Evolutionary conservation across 1,140 invertebrate species (phyloP).

Genomic region (Frieseomelitta varia): DNA sequence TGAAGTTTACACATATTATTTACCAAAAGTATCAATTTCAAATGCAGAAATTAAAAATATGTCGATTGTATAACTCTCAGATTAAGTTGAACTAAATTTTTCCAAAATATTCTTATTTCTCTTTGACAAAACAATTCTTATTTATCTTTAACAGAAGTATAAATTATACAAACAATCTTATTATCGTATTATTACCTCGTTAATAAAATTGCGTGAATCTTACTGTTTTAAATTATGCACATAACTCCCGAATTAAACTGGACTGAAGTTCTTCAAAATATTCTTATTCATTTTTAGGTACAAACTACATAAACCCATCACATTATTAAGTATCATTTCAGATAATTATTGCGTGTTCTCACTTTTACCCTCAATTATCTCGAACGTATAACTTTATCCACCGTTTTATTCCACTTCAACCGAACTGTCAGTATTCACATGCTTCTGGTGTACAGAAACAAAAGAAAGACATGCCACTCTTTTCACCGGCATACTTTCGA

Average conservation of each 20-base stretch:
- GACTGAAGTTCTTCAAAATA: too few relatives aligned
- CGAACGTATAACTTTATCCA: not conserved
- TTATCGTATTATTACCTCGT: too few relatives aligned
- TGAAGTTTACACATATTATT: too few relatives aligned
- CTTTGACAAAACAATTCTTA: not conserved
- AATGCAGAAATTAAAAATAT: not conserved
- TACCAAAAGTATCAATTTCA: not conserved
- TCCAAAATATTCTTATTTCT: not conserved
- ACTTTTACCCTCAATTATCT: not conserved
- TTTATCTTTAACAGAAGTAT: too few relatives aligned
- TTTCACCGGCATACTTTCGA: not conserved
- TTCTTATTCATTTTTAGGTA: not conserved
- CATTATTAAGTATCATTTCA: not conserved
- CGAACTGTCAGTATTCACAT: not conserved
- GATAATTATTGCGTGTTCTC: too few relatives aligned
- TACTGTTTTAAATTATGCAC: too few relatives aligned
- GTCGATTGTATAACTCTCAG: not conserved
- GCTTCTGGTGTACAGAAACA: not conserved
- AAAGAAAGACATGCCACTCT: too few relatives aligned
- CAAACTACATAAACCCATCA: not conserved
- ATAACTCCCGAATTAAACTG: too few relatives aligned
- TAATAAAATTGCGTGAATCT: too few relatives aligned
- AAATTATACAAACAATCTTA: too few relatives aligned
- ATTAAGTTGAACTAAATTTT: not conserved
- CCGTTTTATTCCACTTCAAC: not conserved